These are phyloP conservation scores for Palloptera scutellata DNA, from an alignment of 2,888 invertebrate species.

Conservation along the genomic window DNA sequence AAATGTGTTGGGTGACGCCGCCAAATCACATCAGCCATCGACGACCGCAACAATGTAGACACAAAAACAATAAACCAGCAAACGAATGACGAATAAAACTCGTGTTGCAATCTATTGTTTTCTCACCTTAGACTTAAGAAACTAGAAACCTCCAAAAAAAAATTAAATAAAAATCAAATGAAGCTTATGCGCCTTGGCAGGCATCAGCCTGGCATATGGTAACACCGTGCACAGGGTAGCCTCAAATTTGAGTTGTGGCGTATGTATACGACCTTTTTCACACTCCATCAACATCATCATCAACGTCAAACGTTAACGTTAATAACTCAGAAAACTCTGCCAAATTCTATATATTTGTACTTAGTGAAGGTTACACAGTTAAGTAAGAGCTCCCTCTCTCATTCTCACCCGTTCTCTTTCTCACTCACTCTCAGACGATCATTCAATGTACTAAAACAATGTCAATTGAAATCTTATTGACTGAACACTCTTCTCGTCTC, in stretches of 20 bases:
- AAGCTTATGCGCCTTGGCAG: no score
- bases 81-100: slow-evolving; percentile 36
- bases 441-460: no score
- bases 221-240: neutral
- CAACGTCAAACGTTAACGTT: slow-evolving; percentile 23
- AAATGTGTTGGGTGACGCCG: no score
- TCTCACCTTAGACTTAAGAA: slow-evolving; percentile 22
- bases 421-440: no score
- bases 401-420: no score
- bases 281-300: slow-evolving; percentile 14
- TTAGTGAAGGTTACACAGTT: no score
- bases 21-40: no score
- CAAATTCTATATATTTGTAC: slow-evolving; percentile 10
- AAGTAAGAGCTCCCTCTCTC: no score
- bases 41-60: no score
- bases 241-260: neutral
- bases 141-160: neutral
- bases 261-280: slow-evolving; percentile 6
- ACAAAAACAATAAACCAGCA: slow-evolving; percentile 54
- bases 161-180: slow-evolving; percentile 7
- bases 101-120: slow-evolving; percentile 27
- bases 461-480: no score
- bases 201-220: neutral
- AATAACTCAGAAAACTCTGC: slow-evolving; percentile 20
- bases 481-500: neutral